Evolutionary conservation across 2,888 invertebrate genomes (phyloP), one percentile per base, ranked within the genome.

Genomic region (Trichacis sp.): DNA sequence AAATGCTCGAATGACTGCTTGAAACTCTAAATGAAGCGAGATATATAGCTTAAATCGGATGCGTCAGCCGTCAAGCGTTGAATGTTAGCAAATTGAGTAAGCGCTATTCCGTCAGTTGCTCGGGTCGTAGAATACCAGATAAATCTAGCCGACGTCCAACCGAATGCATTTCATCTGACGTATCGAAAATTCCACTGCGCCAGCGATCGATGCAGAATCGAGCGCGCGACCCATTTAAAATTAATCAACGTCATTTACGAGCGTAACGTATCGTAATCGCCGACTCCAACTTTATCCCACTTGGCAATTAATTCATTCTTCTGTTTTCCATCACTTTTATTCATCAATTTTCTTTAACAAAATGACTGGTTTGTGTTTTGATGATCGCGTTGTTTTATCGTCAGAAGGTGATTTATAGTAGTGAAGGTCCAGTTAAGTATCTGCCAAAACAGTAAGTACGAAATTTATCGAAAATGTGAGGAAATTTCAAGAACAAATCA

Each of bases 11-110:
- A 58, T 38, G 52, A 47, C 43, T 55, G 60, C 46, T 30, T 52
- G 38, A 45, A 51, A 56, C 49, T 53, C 53, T 20, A 56, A 64
- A 55, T 56, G 52, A 64, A 59, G 49, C 52, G 40, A 64, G 47
- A 46, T 59, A 46, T n/a, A n/a, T 52, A 40, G 48, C 64, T 19
- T 52, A 52, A 45, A 59, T 55, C 55, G 52, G 55, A 59, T 55
- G 59, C 57, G 62, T 62, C 57, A 58, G 58, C 63, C 54, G 49
- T 64, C 64, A 59, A 55, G 51, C 55, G 38, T 59, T 64, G 55
- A 64, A 59, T 52, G 51, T 55, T 52, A 51, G 55, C 64, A 59
- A 64, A 64, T 64, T 64, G 64, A 59, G 64, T 64, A 59, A 64
- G 64, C 59, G 48, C 49, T 58, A 58, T 58, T 58, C 58, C 63